A percentile compares a stretch with the other conserved stretches of the same genome.
phyloP scores from a whole-genome alignment of 1,140 invertebrate species.

The Leptinotarsa texana region DNA sequence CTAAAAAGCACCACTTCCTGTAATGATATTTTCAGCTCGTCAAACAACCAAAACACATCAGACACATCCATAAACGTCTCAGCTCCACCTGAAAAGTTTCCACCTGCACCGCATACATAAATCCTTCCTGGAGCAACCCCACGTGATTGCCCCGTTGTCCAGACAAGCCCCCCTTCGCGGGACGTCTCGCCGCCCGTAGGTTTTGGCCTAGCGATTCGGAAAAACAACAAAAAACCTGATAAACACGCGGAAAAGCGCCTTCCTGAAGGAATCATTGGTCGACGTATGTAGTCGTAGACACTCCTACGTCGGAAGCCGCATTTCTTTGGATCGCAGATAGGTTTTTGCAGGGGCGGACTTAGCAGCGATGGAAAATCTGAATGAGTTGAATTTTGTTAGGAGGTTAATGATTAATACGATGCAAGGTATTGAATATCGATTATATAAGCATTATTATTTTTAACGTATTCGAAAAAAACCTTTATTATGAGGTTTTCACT shows the following conservation, averaged over 20 bases:
- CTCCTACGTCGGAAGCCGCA: background rate
- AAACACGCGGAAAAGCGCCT: slow-evolving; percentile 11
- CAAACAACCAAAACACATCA: background rate
- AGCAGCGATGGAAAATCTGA: background rate
- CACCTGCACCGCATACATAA: background rate
- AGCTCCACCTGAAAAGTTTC: background rate
- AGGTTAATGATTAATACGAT: too few relatives aligned
- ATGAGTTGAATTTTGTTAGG: too few relatives aligned
- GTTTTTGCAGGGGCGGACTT: background rate
- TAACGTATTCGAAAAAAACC: too few relatives aligned
- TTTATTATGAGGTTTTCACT: too few relatives aligned
- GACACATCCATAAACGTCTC: slow-evolving; percentile 1
- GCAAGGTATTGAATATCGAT: too few relatives aligned
- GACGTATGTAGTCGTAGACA: slow-evolving; percentile 4
- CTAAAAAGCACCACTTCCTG: too few relatives aligned
- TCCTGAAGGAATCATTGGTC: slow-evolving; percentile 9
- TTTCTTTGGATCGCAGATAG: slow-evolving; percentile 9
- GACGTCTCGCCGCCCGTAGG: background rate
- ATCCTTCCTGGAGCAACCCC: background rate
- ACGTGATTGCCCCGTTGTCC: background rate
- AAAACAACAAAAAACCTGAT: slow-evolving; percentile 3
- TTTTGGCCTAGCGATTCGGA: background rate
- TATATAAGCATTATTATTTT: too few relatives aligned
- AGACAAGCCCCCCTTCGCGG: background rate
- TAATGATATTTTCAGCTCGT: background rate